Percentiles rank a stretch among this genome's conserved stretches.
Conservation (phyloP, 2,797 vertebrate species). For the Eidolon dupreanum region DNA sequence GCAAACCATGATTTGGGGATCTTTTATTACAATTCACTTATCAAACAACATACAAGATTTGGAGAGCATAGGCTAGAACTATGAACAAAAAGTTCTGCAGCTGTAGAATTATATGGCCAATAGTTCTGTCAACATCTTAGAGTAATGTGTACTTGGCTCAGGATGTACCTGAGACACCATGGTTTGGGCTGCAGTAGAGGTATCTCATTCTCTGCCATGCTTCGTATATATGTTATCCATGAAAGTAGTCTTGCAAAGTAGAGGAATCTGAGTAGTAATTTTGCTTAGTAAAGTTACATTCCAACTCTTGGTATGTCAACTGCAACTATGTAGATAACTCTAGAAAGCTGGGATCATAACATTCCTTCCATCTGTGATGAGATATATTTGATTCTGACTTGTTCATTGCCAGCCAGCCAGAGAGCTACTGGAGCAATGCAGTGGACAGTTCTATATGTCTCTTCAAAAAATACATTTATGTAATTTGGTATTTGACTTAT, state of each 20-base stretch:
- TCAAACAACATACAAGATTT: neutral
- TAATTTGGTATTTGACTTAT: neutral
- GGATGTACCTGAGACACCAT: neutral
- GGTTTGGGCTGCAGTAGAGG: rapidly evolving
- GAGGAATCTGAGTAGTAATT: neutral
- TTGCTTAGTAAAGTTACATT: neutral
- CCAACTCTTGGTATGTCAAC: neutral
- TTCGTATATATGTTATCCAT: neutral
- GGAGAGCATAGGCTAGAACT: neutral
- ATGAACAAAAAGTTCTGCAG: neutral
- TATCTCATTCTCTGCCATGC: neutral
- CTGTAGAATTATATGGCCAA: rapidly evolving
- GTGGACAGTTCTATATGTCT: neutral
- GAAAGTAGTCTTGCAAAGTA: neutral
- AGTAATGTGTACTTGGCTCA: neutral
- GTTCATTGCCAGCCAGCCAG: neutral
- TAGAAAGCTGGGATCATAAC: neutral
- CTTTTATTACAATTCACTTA: neutral
- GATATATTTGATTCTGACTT: neutral
- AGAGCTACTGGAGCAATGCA: neutral
- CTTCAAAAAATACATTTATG: neutral
- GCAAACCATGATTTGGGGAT: neutral
- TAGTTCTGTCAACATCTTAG: neutral
- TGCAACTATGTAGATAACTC: neutral
- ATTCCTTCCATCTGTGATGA: neutral